phyloP scores from a whole-genome alignment of 2,797 vertebrate species.

The Chiroxiphia lanceolata region DNA sequence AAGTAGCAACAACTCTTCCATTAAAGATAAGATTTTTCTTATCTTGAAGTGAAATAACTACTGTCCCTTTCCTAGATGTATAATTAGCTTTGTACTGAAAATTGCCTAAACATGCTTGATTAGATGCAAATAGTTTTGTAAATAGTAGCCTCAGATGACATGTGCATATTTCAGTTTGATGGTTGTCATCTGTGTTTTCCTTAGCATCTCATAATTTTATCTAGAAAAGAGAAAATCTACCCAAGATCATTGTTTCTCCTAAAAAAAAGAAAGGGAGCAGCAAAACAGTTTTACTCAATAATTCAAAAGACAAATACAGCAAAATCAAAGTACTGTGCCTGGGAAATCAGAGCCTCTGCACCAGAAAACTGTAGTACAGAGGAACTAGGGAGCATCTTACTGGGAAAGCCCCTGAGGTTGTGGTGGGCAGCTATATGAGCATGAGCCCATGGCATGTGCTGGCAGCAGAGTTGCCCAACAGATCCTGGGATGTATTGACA shows the following conservation, averaged over 20 bases:
- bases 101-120: neutral
- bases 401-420: neutral
- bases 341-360: neutral
- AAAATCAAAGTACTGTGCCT: neutral
- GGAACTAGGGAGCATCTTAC: neutral
- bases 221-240: neutral
- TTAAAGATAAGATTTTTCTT: neutral
- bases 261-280: fast-evolving
- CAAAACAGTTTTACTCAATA: neutral
- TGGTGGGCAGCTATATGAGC: neutral
- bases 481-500: neutral
- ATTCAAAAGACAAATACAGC: neutral
- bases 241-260: neutral
- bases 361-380: neutral
- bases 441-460: neutral
- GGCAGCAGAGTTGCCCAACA: neutral
- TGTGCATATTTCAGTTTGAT: neutral
- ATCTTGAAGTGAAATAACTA: neutral
- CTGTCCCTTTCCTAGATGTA: neutral
- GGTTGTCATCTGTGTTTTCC: neutral
- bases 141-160: neutral
- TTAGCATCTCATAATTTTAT: neutral
- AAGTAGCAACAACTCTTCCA: neutral
- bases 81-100: neutral
- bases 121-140: neutral